Evolutionary conservation across 2,888 invertebrate species (phyloP), one percentile per base, ranked within the genome.

Genomic region (Pandemis corylana): DNA sequence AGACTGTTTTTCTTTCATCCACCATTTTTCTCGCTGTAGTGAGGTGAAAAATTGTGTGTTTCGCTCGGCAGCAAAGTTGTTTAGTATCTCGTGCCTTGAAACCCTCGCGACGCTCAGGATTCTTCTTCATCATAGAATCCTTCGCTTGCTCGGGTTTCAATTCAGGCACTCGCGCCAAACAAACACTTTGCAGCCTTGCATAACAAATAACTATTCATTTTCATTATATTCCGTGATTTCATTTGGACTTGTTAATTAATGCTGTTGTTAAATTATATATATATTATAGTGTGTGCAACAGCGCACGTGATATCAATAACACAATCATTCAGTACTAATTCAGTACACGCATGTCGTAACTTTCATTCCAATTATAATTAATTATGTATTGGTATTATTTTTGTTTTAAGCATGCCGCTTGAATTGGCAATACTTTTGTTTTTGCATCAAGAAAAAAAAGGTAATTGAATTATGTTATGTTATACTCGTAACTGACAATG

Each of bases 271-370:
- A 49, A 49, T 12, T 49, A 49, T 53, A 53, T 4, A 2, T 10
- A 28, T 59, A 59, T 59, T 12, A 56, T 9, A 59, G 28, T 28
- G 28, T 59, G 12, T 59, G 59, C 28, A 12, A 20, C 28, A 36
- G 5, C 12, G 28, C 59, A 59, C 28, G 59, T 59, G 59, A 59
- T 20, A 59, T 59, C 56, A 59, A 59, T 59, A 59, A 10, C 59
- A 12, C 28, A 59, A 28, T 20, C 28, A 59, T 28, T 59, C 20
- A 56, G 20, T n/a, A n/a, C n/a, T n/a, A n/a, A n/a, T n/a, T n/a
- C n/a, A n/a, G 56, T 9, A 9, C 56, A 56, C 28, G 59, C 59
- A 28, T 59, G 20, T 20, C 7, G 7, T 28, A 28, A 59, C 59
- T 59, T 59, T 59, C 59, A 59, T 59, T 28, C 3, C 59, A 59